These are phyloP conservation scores for Microtus montanus DNA, from an alignment of 2,113 vertebrate species.

Conservation along the genomic window DNA sequence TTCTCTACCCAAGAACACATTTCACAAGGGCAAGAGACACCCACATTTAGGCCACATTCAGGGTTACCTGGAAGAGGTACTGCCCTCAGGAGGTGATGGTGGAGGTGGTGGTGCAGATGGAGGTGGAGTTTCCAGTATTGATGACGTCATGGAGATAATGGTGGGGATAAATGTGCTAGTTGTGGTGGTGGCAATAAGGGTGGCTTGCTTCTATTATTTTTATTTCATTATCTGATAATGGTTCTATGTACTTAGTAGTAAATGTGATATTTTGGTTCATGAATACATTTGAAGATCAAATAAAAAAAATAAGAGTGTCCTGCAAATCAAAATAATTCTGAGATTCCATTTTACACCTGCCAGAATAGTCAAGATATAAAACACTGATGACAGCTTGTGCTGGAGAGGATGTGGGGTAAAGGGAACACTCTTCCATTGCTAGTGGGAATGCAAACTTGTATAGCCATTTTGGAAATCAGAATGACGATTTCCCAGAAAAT, in stretches of 20 bases:
- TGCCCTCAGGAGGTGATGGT: background rate
- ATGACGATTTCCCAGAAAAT: no score
- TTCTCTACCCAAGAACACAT: background rate
- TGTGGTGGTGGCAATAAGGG: background rate
- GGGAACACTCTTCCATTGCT: no score
- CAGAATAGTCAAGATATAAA: no score
- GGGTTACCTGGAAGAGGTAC: background rate
- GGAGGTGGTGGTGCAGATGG: rapidly evolving
- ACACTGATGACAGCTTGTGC: no score
- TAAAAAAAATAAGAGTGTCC: no score
- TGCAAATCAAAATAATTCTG: no score
- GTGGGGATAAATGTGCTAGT: background rate
- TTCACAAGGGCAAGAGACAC: background rate
- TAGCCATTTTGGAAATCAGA: no score
- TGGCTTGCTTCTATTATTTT: background rate
- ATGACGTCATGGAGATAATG: background rate
- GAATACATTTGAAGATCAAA: background rate
- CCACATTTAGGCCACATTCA: background rate
- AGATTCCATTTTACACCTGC: no score
- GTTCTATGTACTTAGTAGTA: background rate
- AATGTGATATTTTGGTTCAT: background rate
- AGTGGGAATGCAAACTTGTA: no score
- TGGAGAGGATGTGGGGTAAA: no score
- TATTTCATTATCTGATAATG: background rate
- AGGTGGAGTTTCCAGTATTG: no score